Base-by-base conservation (phyloP, 2,113 vertebrate genomes). In the Tiliqua scincoides region DNA sequence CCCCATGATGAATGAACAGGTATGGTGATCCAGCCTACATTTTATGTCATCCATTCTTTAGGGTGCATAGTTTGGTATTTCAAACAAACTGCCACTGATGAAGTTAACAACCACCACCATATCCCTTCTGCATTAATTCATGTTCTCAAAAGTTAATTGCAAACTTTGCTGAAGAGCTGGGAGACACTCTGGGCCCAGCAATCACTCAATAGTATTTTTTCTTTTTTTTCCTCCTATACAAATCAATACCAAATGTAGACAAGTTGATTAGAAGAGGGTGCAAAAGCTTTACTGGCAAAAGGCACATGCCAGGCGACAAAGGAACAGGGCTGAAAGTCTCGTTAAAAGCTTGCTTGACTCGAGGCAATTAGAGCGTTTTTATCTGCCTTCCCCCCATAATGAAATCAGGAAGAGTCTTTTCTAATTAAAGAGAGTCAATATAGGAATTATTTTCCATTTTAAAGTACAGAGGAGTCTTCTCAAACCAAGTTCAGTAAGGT, bases 261-360 rank as follows among this genome's bases (percentile, higher is more conserved):
- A 86, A 79, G 78, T 18, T 25, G 74, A 86, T 86, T 68, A 85
- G 65, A 25, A n/a, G 78, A 73, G 67, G 76, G 11, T 48, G 48
- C 30, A 63, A 70, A 17, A 25, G 30, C 30, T 78, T 75, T 32
- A 35, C 14, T 65, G 57, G 32, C 6, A 71, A 71, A 82, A 48
- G 18, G 30, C 67, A 11, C 68, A 89, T 25, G 12, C 81, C 59
- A 73, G 89, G 68, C 20, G 35, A 10, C 43, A 77, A 65, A 2
- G 17, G 21, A 61, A 71, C 25, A 63, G 40, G 65, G 32, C 70
- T 37, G 32, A 27, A 18, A 63, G 30, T 43, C 32, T 6, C 30
- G 21, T 40, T n/a, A 1, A 18, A 27, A 40, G 72, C 40, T 21
- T 40, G 23, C 43, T 78, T 20, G 67, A 14, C 15, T 43, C 4